Evolutionary conservation across 2,113 vertebrate genomes (phyloP), one percentile per base, ranked within the genome.

Genomic region (Pseudorhombus dupliciocellatus): DNA sequence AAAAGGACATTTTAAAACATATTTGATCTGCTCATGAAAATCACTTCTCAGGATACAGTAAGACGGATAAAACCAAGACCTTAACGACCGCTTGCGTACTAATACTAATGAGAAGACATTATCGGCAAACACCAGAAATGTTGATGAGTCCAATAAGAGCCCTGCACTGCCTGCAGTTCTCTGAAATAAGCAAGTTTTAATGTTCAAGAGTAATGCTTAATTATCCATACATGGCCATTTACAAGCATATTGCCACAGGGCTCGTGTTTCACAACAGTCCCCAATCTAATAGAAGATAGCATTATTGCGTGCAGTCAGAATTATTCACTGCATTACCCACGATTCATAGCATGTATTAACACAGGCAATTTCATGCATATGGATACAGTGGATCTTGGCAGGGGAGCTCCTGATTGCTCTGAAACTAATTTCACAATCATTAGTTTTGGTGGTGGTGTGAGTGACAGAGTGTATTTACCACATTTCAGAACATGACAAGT

Each of bases 351-450:
- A 92, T 93, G 95, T 96, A 96, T 96, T 98, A 98, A 95, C 92
- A 59, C 93, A 97, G 94, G 96, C 96, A 99, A 98, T 98, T 98
- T 99, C 95, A 98, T 98, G 96, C 96, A 97, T 97, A 96, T 96
- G 96, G 96, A 96, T 96, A 97, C 95, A 97, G 96, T 95, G 95
- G 94, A 94, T 96, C 96, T 95, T 95, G 95, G 96, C 94, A 94
- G 95, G 88, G 90, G 91, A 95, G 94, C 93, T 94, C 93, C 95
- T 97, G 95, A 97, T 96, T 96, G 96, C 95, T 94, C 94, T 95
- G 94, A 97, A 97, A 97, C 96, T 97, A 97, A 98, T 98, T 98
- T 98, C 97, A 98, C 96, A 96, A 97, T 98, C 96, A 97, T 98
- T 99, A 98, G 96, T 97, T 97, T 92, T 91, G 95, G 85, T 70